Evolutionary conservation across 2,888 invertebrate species (phyloP), one percentile per base, ranked within the genome.

Genomic region (Oscheius myriophilus): DNA sequence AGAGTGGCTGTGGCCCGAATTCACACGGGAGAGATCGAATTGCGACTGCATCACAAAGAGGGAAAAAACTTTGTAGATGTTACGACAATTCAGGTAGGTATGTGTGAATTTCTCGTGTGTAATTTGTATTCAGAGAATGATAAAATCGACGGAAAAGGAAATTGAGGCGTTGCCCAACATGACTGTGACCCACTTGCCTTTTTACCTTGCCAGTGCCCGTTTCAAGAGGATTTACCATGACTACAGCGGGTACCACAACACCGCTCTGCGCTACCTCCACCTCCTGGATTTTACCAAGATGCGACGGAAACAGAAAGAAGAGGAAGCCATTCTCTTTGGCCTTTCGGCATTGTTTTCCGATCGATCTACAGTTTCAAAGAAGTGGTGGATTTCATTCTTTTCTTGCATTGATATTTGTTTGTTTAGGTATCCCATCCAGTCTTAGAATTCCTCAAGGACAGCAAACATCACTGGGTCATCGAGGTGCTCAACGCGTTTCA

Each of bases 161-260:
- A 66, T 84, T 39, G 81, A 83, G 45, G 68, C 65, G 11, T 69
- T 79, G 39, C 69, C 71, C 23, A 79, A 79, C 43, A 79, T 85
- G n/a, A 80, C 82, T 1, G 74, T 79, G 26, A 85, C 84, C 9
- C 85, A 85, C 66, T 83, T 83, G 41, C 77, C 84, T 39, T 85
- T 85, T 72, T 85, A 84, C 70, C 80, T 79, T 51, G 75, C 81
- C 7, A 82, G 82, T 21, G 76, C 85, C 12, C 68, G 75, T 4
- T 85, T 83, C 70, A 76, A 82, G 46, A 75, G 75, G 41, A 84
- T 85, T 69, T 78, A 87, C 83, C 95, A 94, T 0, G 93, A 95
- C 81, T 94, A 96, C 89, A 93, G 93, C 0, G 93, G 93, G 80
- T 98, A 96, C 89, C 99, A 98, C 89, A 91, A 95, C 70, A 93